phyloP scores from a whole-genome alignment of 2,888 invertebrate genomes.

The Synanthedon myopaeformis region DNA sequence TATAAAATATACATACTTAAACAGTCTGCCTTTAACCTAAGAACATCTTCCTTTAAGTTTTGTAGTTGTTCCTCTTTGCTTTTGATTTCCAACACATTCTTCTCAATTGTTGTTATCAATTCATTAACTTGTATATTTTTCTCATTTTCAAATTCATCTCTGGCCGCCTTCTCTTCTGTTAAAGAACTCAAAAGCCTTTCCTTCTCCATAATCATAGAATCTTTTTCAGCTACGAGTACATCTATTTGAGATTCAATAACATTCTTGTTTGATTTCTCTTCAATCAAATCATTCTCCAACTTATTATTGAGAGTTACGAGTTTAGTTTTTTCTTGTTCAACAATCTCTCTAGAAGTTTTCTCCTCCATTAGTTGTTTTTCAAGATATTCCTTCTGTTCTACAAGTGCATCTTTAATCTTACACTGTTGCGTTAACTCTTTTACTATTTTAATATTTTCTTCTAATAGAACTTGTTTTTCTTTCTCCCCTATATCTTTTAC shows the following conservation, averaged over 20 bases:
- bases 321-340: constrained; percentile 23
- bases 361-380: constrained; percentile 29
- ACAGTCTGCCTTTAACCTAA: neutral
- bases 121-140: constrained; percentile 14
- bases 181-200: constrained; percentile 6
- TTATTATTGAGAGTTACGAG: constrained; percentile 1
- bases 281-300: too few relatives aligned
- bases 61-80: neutral
- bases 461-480: constrained; percentile 12
- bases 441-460: constrained; percentile 1
- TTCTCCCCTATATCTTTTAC: constrained; percentile 16
- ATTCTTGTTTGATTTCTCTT: too few relatives aligned
- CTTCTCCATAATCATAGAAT: constrained; percentile 10
- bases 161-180: constrained; percentile 17
- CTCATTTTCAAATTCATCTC: constrained; percentile 19
- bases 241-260: constrained; percentile 10
- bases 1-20: neutral
- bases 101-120: constrained; percentile 15
- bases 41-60: neutral
- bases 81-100: constrained; percentile 6
- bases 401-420: constrained; percentile 5
- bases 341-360: constrained; percentile 19
- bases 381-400: constrained; percentile 25
- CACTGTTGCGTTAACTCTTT: constrained; percentile 5
- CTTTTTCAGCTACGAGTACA: constrained; percentile 13